Percentiles rank a stretch among this genome's conserved stretches.
phyloP scores from a whole-genome alignment of 2,888 invertebrate genomes.

The Argyresthia albistria region DNA sequence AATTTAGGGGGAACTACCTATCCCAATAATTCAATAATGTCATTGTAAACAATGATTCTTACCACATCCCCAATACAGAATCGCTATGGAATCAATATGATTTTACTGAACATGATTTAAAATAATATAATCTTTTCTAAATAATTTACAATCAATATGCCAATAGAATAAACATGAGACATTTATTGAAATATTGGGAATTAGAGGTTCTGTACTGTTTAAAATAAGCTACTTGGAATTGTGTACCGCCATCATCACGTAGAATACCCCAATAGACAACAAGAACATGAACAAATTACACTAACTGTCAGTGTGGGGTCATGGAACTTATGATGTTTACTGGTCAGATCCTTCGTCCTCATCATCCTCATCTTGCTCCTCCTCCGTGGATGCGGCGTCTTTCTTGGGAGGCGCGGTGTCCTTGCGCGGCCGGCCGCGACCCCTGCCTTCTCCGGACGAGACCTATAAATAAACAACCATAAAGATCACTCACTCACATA shows the following conservation, averaged over 20 bases:
- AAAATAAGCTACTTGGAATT: slow-evolving; percentile 9
- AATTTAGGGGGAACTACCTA: slow-evolving; percentile 59
- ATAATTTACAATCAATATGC: slow-evolving; percentile 1
- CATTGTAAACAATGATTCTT: not conserved
- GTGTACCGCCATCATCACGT: not conserved
- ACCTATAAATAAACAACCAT: not conserved
- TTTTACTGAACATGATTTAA: too few relatives aligned
- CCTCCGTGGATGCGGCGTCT: slow-evolving; percentile 60
- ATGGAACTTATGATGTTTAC: slow-evolving; percentile 27
- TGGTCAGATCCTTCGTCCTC: slow-evolving; percentile 64
- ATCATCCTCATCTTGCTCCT: slow-evolving; percentile 66
- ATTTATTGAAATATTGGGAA: not conserved
- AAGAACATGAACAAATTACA: slow-evolving; percentile 62
- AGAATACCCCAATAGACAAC: slow-evolving; percentile 22
- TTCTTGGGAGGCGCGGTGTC: slow-evolving; percentile 63
- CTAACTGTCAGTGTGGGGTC: slow-evolving; percentile 41
- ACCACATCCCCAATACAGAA: not conserved
- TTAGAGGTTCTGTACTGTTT: slow-evolving; percentile 32
- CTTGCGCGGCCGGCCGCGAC: slow-evolving; percentile 62
- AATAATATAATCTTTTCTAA: too few relatives aligned
- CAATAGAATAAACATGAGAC: not conserved
- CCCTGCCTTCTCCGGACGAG: slow-evolving; percentile 49
- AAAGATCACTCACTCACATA: too few relatives aligned
- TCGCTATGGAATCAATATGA: too few relatives aligned
- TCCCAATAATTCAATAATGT: slow-evolving; percentile 47